Evolutionary conservation across 2,888 invertebrate genomes (phyloP), one percentile per base, ranked within the genome.

Genomic region (Trachelus iudaicus): DNA sequence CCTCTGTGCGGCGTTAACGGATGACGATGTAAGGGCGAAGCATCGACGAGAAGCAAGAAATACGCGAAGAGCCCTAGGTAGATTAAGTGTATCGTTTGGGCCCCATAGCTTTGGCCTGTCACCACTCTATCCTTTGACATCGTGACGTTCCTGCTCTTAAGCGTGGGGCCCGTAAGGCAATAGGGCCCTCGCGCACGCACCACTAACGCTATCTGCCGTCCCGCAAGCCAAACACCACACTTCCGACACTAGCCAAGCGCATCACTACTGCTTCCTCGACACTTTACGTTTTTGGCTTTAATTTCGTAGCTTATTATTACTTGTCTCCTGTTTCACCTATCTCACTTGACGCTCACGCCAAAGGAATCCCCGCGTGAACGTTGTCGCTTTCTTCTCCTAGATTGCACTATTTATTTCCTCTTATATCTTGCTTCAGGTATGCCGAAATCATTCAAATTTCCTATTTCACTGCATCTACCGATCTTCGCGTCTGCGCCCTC

Each of bases 191-290:
- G 81, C 82, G 81, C 85, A 78, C 84, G 78, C 83, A 80, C 80
- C 82, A 82, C 83, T 79, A 84, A 84, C 86, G 88, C 88, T 89
- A 89, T 89, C 89, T 89, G 83, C 83, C 82, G 85, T 82, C 86
- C 83, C 84, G 81, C 79, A 84, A 84, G 78, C 82, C 87, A 85
- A 83, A 83, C 87, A 85, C 85, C 88, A 78, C 85, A 80, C 87
- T 86, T 86, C 84, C 83, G 83, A 83, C 84, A 81, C 82, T 83
- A 81, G 82, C 85, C 82, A 87, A 82, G 85, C 83, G 87, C 89
- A 90, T 90, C 86, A 86, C 89, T 89, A 71, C 71, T 31, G 56
- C 56, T 56, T 56, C 56, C 23, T 56, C 23, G 56, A 23, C 56
- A 56, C 56, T 56, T 56, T 23, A 56, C 23, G 56, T 56, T 23